Evolutionary conservation across 2,888 invertebrate species (phyloP).

Genomic region (Pemphredon lugubris): DNA sequence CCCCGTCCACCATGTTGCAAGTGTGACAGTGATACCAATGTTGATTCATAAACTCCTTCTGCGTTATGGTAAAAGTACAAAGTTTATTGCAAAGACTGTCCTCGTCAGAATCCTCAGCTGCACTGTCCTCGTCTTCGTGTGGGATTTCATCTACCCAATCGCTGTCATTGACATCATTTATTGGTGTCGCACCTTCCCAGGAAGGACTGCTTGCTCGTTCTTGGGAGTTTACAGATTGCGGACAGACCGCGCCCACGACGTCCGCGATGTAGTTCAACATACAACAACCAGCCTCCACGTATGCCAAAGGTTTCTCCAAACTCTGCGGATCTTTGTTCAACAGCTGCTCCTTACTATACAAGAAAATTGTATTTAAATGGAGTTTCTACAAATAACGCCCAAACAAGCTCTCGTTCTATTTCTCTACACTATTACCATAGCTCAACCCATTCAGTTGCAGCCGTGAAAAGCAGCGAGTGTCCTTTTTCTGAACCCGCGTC

Average conservation of each 20-base stretch:
- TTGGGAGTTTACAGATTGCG: constrained; percentile 68
- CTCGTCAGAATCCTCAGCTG: constrained; percentile 95
- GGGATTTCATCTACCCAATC: constrained; percentile 93
- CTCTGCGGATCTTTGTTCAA: constrained; percentile 82
- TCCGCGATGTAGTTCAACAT: constrained; percentile 93
- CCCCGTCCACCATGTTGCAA: constrained; percentile 98
- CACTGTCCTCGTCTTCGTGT: constrained; percentile 95
- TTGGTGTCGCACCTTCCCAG: constrained; percentile 87
- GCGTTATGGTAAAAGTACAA: constrained; percentile 98
- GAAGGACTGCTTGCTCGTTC: constrained; percentile 86
- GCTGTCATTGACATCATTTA: constrained; percentile 83
- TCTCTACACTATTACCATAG: constrained; percentile 85
- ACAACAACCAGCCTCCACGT: constrained; percentile 90
- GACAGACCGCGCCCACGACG: constrained; percentile 84
- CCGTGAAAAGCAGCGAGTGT: constrained; percentile 90
- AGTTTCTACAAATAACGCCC: no score
- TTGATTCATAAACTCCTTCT: constrained; percentile 98
- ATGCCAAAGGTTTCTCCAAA: constrained; percentile 82
- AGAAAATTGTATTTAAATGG: not conserved
- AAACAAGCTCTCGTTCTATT: no score
- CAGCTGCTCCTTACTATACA: constrained; percentile 83
- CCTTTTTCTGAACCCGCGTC: constrained; percentile 92
- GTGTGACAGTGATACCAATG: constrained; percentile 99
- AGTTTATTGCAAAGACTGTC: constrained; percentile 94
- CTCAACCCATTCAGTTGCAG: constrained; percentile 91